Conservation (phyloP, 2,797 vertebrate genomes). For the Acipenser oxyrinchus region DNA sequence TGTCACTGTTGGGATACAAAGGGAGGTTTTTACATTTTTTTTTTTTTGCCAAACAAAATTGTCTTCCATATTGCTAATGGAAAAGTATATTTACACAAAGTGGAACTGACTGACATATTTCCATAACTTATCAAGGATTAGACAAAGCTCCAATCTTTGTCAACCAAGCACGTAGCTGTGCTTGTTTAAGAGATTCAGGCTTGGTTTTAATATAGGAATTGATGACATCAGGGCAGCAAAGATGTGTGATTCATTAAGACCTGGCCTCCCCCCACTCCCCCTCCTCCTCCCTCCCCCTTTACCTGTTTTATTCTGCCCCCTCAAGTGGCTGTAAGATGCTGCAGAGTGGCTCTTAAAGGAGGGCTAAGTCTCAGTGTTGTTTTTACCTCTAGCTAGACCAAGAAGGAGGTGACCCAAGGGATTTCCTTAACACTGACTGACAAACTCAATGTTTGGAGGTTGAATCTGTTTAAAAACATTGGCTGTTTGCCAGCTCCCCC, state of each 20-base stretch:
- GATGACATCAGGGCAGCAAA: slow-evolving; percentile 19
- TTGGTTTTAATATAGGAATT: too few relatives aligned
- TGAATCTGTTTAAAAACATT: slow-evolving; percentile 54
- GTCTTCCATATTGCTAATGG: too few relatives aligned
- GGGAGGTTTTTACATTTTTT: too few relatives aligned
- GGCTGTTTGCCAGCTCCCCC: slow-evolving; percentile 24
- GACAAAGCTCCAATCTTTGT: too few relatives aligned
- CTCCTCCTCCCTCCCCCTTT: slow-evolving; percentile 21
- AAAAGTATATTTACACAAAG: too few relatives aligned
- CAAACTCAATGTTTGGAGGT: slow-evolving; percentile 65
- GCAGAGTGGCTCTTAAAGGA: background rate
- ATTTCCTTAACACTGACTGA: slow-evolving; percentile 57
- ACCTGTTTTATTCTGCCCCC: slow-evolving; percentile 19
- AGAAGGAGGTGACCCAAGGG: slow-evolving; percentile 55
- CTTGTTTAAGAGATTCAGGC: too few relatives aligned
- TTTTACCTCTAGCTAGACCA: slow-evolving; percentile 30
- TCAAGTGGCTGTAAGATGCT: background rate
- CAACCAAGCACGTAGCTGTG: too few relatives aligned
- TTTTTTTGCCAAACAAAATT: too few relatives aligned
- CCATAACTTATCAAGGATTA: too few relatives aligned
- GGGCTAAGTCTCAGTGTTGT: slow-evolving; percentile 19
- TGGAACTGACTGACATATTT: too few relatives aligned
- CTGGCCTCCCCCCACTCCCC: slow-evolving; percentile 35
- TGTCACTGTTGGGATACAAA: background rate
- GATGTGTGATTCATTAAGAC: slow-evolving; percentile 34